Evolutionary conservation across 2,797 vertebrate species (phyloP).

Genomic region (Brotula barbata): DNA sequence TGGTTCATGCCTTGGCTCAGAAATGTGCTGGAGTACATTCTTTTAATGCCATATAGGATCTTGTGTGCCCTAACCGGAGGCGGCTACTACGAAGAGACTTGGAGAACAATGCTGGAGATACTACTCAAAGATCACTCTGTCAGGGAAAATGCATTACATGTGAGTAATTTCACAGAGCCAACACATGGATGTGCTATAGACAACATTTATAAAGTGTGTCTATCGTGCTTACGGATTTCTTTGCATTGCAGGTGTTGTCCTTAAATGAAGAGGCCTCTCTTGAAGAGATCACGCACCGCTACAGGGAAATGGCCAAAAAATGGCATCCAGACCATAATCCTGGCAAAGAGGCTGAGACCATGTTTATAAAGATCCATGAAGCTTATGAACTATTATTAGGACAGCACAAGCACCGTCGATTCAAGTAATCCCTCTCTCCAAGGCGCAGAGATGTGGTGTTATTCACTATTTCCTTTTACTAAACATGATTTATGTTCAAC

Average conservation of each 20-base stretch:
- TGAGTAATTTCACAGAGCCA: conserved; percentile 49
- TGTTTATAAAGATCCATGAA: conserved; percentile 86
- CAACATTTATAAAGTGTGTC: background rate
- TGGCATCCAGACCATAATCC: conserved; percentile 93
- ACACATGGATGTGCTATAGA: background rate
- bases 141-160: conserved; percentile 83
- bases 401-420: conserved; percentile 63
- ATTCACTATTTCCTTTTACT: background rate
- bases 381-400: conserved; percentile 84
- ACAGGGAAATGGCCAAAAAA: conserved; percentile 83
- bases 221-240: conserved; percentile 5
- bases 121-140: conserved; percentile 80
- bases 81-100: conserved; percentile 71
- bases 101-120: conserved; percentile 82
- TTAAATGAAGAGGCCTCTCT: conserved; percentile 75
- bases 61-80: conserved; percentile 76
- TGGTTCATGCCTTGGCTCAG: conserved; percentile 84
- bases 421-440: conserved; percentile 44
- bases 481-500: background rate
- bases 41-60: conserved; percentile 83
- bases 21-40: conserved; percentile 76
- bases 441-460: background rate
- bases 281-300: conserved; percentile 84
- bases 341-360: conserved; percentile 81
- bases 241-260: conserved; percentile 80